Evolutionary conservation across 1,140 invertebrate species (phyloP).

Genomic region (Dryas iulia): DNA sequence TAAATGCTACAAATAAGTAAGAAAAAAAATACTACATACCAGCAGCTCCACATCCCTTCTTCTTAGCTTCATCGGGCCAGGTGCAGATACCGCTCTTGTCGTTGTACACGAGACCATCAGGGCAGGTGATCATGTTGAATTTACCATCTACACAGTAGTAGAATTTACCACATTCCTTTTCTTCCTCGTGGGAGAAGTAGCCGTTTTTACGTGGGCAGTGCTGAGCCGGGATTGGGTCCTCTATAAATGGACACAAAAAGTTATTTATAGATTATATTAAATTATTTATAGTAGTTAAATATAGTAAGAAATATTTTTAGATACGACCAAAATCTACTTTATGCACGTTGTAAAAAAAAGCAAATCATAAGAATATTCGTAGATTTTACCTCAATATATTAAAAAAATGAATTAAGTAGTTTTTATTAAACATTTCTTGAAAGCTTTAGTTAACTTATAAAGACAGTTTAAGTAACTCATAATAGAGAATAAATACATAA

Average conservation of each 20-base stretch:
- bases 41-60: slow-evolving; percentile 90
- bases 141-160: slow-evolving; percentile 95
- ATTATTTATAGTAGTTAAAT: too few relatives aligned
- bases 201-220: slow-evolving; percentile 93
- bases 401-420: too few relatives aligned
- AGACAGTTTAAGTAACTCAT: too few relatives aligned
- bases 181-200: slow-evolving; percentile 92
- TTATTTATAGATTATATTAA: background rate
- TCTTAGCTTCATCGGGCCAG: slow-evolving; percentile 94
- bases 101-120: slow-evolving; percentile 92
- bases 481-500: too few relatives aligned
- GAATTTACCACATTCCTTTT: slow-evolving; percentile 91
- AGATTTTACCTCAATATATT: too few relatives aligned
- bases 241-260: slow-evolving; percentile 82
- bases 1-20: background rate
- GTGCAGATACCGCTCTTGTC: slow-evolving; percentile 94
- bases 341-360: too few relatives aligned
- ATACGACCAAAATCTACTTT: too few relatives aligned
- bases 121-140: slow-evolving; percentile 94
- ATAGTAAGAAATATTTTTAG: too few relatives aligned
- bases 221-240: slow-evolving; percentile 85
- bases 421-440: too few relatives aligned
- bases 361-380: too few relatives aligned
- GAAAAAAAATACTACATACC: slow-evolving; percentile 64
- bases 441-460: too few relatives aligned